Base-by-base conservation (phyloP, 2,113 vertebrate genomes). In the Lasiurus cinereus region DNA sequence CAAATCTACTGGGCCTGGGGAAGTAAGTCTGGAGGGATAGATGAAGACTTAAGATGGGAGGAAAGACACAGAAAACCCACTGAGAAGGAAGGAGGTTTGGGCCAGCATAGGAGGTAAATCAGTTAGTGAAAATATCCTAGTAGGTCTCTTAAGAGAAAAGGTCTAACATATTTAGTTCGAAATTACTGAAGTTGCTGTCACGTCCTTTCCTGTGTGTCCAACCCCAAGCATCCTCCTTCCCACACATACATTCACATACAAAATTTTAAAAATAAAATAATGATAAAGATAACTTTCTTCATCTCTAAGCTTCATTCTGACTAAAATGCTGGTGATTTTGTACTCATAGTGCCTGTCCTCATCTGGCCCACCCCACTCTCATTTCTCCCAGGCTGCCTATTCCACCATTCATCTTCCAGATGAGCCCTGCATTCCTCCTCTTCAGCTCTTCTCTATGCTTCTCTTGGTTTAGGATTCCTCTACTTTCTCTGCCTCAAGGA, bases 321-420 rank as follows among this genome's bases (percentile, higher is more conserved):
- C 15, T 66, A 29, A 80, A 66, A 56, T 13, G 8, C 1, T 36
- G 16, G 9, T 52, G 2, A 84, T 11, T 92, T 62, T 88, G 31
- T 16, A 9, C 33, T n/a, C 36, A 12, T n/a, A 1, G 31, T 11
- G 13, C 14, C 43, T 91, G 11, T 56, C 46, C 83, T 52, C 14
- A 29, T 22, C n/a, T 67, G 76, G 16, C 50, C 74, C 11, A 54
- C 8, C 46, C 24, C 10, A 12, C 24, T 46, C 16, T 9, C 10
- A 8, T 13, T 8, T 39, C 43, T 74, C 18, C 13, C n/a, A 56
- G 36, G 12, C 8, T 46, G 0, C 12, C 1, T 0, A 2, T 36
- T n/a, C 18, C 22, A 9, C 73, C 0, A 1, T 4, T 46, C 13
- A 31, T 62, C 12, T 24, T 79, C 29, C 56, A 77, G 10, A 3